Evolutionary conservation across 2,888 invertebrate species (phyloP).

Genomic region (Cheilosia pagana): DNA sequence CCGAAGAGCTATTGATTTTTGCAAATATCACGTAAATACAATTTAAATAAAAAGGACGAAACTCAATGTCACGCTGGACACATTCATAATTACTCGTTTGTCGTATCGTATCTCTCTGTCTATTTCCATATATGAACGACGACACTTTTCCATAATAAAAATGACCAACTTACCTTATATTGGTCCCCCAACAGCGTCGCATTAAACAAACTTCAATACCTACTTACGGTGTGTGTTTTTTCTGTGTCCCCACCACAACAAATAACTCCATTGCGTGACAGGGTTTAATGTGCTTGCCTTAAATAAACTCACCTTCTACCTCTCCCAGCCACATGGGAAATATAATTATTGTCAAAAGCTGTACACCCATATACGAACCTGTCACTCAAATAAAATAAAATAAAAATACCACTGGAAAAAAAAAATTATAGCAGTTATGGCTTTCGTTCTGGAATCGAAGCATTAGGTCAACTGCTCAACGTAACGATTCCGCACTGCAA

Average conservation of each 20-base stretch:
- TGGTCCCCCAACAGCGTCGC: constrained; percentile 16
- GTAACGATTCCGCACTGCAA: constrained; percentile 25
- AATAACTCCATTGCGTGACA: constrained; percentile 66
- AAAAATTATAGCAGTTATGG: constrained; percentile 6
- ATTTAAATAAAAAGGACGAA: constrained; percentile 1
- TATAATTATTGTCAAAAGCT: constrained; percentile 43
- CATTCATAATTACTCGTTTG: background rate
- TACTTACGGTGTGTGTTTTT: constrained; percentile 8
- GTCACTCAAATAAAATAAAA: background rate
- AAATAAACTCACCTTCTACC: constrained; percentile 41
- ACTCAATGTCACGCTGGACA: constrained; percentile 5
- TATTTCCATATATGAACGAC: background rate
- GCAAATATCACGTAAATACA: background rate
- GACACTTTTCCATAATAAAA: constrained; percentile 19
- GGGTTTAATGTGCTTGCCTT: constrained; percentile 28
- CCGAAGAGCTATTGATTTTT: background rate
- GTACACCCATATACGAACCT: constrained; percentile 3
- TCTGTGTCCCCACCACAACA: constrained; percentile 4
- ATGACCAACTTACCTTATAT: constrained; percentile 8
- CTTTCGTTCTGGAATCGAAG: constrained; percentile 38
- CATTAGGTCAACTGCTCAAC: constrained; percentile 43
- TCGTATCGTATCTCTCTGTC: background rate
- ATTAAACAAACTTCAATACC: constrained; percentile 38
- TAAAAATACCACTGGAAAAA: background rate
- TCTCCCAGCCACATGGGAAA: constrained; percentile 49